A percentile compares a stretch with the other conserved stretches of the same genome.
phyloP scores from a whole-genome alignment of 2,113 vertebrate genomes.

The Dolichallabes microphthalmus region DNA sequence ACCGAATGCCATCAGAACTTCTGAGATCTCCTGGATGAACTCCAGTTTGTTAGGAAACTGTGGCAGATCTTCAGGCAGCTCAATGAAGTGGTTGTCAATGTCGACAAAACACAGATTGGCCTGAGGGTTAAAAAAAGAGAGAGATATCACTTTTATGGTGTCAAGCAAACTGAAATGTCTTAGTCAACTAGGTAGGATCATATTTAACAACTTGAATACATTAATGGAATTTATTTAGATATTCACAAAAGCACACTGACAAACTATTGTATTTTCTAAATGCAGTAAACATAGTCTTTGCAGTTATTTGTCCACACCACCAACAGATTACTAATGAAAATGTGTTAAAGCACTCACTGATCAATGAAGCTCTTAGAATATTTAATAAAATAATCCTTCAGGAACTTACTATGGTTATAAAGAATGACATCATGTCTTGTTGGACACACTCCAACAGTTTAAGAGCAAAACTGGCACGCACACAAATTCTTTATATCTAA shows the following conservation, averaged over 20 bases:
- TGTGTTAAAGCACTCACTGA: not conserved
- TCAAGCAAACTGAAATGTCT: not conserved
- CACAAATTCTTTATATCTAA: not conserved
- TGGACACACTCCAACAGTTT: slow-evolving; percentile 20
- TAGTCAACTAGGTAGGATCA: not conserved
- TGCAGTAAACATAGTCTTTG: not conserved
- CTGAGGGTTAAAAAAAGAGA: slow-evolving; percentile 63
- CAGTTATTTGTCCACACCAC: not conserved
- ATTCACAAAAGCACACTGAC: not conserved
- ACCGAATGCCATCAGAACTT: slow-evolving; percentile 89
- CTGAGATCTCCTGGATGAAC: slow-evolving; percentile 96
- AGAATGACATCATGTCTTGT: not conserved
- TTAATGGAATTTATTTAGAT: not conserved
- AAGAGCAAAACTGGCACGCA: slow-evolving; percentile 30
- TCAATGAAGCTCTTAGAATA: slow-evolving; percentile 11
- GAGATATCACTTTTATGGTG: not conserved
- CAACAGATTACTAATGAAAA: not conserved
- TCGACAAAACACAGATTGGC: slow-evolving; percentile 98
- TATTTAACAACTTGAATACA: not conserved
- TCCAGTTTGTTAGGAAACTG: slow-evolving; percentile 98
- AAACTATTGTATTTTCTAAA: not conserved
- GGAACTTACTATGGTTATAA: slow-evolving; percentile 14
- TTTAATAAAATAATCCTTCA: slow-evolving; percentile 1
- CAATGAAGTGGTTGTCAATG: slow-evolving; percentile 97
- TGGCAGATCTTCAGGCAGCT: slow-evolving; percentile 94